A percentile compares a stretch with the other conserved stretches of the same genome.
Conservation (phyloP, 2,888 invertebrate species). For the Amiota communis region DNA sequence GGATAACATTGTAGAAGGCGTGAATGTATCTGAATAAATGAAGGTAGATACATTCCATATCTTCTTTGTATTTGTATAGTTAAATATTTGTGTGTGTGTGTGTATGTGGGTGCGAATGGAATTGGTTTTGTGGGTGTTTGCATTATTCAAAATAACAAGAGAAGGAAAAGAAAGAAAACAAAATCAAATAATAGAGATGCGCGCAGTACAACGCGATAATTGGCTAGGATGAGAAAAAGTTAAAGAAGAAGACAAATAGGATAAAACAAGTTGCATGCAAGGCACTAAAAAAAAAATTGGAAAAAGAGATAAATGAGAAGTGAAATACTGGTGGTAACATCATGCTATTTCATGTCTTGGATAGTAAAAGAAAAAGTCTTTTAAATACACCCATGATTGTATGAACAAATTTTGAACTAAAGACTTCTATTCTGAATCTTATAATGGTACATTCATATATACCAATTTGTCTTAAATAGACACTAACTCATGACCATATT, state of each 20-base stretch:
- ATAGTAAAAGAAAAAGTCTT: not conserved
- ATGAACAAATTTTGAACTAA: too few species aligned
- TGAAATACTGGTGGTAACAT: not conserved
- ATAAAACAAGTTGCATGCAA: not conserved
- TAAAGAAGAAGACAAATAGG: too few species aligned
- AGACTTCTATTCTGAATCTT: too few species aligned
- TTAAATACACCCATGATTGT: too few species aligned
- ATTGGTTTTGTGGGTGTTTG: conserved; percentile 12
- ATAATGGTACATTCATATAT: too few species aligned
- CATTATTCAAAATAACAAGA: conserved; percentile 9
- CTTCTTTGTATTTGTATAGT: conserved; percentile 31
- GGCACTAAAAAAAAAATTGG: not conserved
- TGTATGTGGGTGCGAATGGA: conserved; percentile 30
- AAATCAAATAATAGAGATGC: not conserved
- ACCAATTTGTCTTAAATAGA: too few species aligned
- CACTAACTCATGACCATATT: too few species aligned
- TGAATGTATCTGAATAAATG: not conserved
- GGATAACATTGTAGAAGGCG: not conserved
- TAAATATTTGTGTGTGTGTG: conserved; percentile 39
- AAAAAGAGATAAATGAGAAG: not conserved
- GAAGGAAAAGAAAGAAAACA: not conserved
- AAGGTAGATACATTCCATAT: conserved; percentile 34
- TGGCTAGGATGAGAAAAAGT: not conserved
- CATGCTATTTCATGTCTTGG: not conserved
- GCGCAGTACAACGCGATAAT: not conserved